These are phyloP conservation scores for Agrotis segetum DNA, from an alignment of 2,888 invertebrate genomes.

Conservation along the genomic window DNA sequence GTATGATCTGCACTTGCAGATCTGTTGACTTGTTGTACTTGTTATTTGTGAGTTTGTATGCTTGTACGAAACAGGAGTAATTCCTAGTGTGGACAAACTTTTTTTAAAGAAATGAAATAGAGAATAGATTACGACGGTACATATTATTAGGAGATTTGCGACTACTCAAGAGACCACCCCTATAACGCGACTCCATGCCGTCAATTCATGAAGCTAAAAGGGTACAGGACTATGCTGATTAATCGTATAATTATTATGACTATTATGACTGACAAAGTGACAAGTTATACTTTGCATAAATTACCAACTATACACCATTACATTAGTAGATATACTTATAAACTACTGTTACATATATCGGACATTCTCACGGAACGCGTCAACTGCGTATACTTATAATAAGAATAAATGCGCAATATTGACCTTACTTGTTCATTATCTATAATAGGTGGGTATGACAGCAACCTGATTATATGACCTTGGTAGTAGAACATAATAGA, in stretches of 20 bases:
- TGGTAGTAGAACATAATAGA: conserved; percentile 44
- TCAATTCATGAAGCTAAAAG: not conserved
- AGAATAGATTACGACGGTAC: too few species aligned
- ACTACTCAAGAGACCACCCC: not conserved
- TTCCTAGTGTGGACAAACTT: too few species aligned
- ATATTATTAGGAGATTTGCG: too few species aligned
- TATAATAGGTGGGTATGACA: conserved; percentile 69
- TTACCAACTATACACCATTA: not conserved
- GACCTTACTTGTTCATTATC: conserved; percentile 69
- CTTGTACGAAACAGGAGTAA: too few species aligned
- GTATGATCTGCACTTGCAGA: too few species aligned
- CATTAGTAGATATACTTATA: too few species aligned
- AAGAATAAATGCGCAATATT: conserved; percentile 66
- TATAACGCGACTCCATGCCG: not conserved
- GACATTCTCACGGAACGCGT: conserved; percentile 62
- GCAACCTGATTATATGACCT: conserved; percentile 58
- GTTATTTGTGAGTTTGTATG: too few species aligned
- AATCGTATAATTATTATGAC: conserved; percentile 1
- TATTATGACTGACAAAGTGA: too few species aligned
- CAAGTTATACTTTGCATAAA: conserved; percentile 15
- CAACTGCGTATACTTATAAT: conserved; percentile 35
- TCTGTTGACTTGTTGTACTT: too few species aligned
- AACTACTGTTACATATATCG: conserved; percentile 20
- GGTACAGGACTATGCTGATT: not conserved
- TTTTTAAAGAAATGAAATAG: too few species aligned